phyloP scores from a whole-genome alignment of 2,113 vertebrate genomes.

The Leptodactylus fuscus region DNA sequence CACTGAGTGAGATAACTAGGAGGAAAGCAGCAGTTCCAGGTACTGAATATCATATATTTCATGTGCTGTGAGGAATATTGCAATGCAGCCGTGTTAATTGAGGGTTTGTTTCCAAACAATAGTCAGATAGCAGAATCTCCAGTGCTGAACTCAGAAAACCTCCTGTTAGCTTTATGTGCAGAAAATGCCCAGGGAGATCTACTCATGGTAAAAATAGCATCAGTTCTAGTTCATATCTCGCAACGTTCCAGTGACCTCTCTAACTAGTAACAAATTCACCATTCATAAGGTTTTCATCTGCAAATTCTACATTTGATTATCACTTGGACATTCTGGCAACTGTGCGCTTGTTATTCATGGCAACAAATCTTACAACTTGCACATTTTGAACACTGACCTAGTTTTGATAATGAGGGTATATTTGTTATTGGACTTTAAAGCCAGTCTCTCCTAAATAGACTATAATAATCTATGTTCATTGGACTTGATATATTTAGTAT shows the following conservation, averaged over 20 bases:
- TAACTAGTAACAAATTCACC: constrained; percentile 51
- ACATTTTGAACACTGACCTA: constrained; percentile 61
- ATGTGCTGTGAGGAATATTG: background rate
- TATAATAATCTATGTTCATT: constrained; percentile 11
- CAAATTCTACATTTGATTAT: constrained; percentile 61
- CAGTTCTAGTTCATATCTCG: constrained; percentile 64
- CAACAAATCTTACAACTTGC: constrained; percentile 63
- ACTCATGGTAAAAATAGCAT: constrained; percentile 68
- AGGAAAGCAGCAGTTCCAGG: background rate
- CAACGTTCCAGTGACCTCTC: constrained; percentile 64
- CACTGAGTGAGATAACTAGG: background rate
- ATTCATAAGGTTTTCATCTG: constrained; percentile 65
- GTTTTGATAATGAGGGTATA: constrained; percentile 63
- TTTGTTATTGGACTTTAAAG: constrained; percentile 44
- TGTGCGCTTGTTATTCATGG: constrained; percentile 63
- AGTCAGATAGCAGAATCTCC: constrained; percentile 39
- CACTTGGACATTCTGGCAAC: constrained; percentile 64
- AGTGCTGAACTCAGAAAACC: constrained; percentile 67
- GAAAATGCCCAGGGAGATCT: constrained; percentile 64
- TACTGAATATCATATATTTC: background rate
- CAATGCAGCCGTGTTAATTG: background rate
- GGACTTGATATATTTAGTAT: constrained; percentile 49
- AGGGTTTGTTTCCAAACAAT: background rate
- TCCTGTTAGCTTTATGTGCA: constrained; percentile 66
- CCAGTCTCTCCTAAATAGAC: constrained; percentile 36